phyloP scores from a whole-genome alignment of 2,797 vertebrate species.

The Odontamblyopus rebecca region DNA sequence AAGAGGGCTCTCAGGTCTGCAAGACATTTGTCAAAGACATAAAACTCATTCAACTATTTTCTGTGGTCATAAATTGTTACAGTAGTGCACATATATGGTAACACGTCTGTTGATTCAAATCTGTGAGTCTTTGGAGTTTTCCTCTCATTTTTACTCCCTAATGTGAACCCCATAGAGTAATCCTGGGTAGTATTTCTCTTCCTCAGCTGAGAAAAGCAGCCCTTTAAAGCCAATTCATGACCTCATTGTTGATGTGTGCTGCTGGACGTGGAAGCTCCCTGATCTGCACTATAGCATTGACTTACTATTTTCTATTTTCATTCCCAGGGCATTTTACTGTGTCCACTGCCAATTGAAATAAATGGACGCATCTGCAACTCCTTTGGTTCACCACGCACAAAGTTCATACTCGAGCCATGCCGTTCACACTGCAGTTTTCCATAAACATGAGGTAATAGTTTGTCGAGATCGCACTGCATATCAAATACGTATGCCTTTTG shows the following conservation, averaged over 20 bases:
- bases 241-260: constrained; percentile 62
- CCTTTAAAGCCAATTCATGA: constrained; percentile 69
- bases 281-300: constrained; percentile 45
- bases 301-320: constrained; percentile 64
- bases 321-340: constrained; percentile 60
- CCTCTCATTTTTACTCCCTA: constrained; percentile 27
- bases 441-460: constrained; percentile 66
- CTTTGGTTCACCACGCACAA: constrained; percentile 61
- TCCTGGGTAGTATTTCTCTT: constrained; percentile 45
- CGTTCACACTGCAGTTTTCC: constrained; percentile 55
- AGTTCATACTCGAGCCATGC: constrained; percentile 52
- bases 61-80: constrained; percentile 30
- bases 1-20: constrained; percentile 43
- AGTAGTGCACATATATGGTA: constrained; percentile 32
- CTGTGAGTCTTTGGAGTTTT: constrained; percentile 40
- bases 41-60: constrained; percentile 52
- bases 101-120: constrained; percentile 25
- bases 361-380: constrained; percentile 74
- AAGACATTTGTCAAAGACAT: constrained; percentile 59
- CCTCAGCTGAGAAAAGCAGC: constrained; percentile 61
- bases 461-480: constrained; percentile 55
- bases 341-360: constrained; percentile 68
- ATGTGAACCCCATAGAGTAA: constrained; percentile 47
- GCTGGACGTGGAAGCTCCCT: constrained; percentile 60
- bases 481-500: constrained; percentile 49